Base-by-base conservation (phyloP, 2,113 vertebrate species). In the Lophotis ruficrista region DNA sequence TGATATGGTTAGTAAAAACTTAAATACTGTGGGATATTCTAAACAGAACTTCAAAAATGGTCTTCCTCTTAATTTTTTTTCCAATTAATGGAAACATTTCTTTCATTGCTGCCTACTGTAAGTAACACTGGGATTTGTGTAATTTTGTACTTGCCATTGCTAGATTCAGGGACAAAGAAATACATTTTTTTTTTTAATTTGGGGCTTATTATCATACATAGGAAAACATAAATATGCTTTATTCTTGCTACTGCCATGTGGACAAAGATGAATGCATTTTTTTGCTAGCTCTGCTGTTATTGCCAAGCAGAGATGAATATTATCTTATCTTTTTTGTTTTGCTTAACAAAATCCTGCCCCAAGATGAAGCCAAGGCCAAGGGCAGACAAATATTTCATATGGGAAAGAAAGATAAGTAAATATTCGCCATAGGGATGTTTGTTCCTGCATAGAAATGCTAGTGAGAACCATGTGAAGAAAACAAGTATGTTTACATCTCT, bases 381-480 rank as follows among this genome's bases (percentile, higher is more conserved):
- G 89, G n/a, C 83, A 91, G 69, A 70, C 33, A 80, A 62, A 93
- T 84, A 72, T 83, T 96, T 95, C 76, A 41, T 33, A 65, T 45
- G 51, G 47, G 82, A 83, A 96, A 87, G 83, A 93, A 95, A 94
- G 81, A 80, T 41, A 97, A 96, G 61, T 60, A 73, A 93, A 66
- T 84, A 82, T 43, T 93, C 58, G 61, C 10, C 28, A 68, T 21
- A 60, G 13, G 50, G 64, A 28, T 78, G n/a, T 69, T 91, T 92
- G 62, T 57, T 95, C 18, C 65, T 72, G 17, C 14, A 38, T 84
- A 37, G 69, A 90, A 83, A 94, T 50, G 13, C 41, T 87, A 77
- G 66, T 65, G 77, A 87, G 38, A 93, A 91, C 43, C 47, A 65
- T 9, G n/a, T 78, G 82, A 96, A 79, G 31, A 83, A 86, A 95